Percentiles rank a stretch among this genome's conserved stretches.
phyloP scores from a whole-genome alignment of 2,888 invertebrate genomes.

The Cantharis rufa region DNA sequence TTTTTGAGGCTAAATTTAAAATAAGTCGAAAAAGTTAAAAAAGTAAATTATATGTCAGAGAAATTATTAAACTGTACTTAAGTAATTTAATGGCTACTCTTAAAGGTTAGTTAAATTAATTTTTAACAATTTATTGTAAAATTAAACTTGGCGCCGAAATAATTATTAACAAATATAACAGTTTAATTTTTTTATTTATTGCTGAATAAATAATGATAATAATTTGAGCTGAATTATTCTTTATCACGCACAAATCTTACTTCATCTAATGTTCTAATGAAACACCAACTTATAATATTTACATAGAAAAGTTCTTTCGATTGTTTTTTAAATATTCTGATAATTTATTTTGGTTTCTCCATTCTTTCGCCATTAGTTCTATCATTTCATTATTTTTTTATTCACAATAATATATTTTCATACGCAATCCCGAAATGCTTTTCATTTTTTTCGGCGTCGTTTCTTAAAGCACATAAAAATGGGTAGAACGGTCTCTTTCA shows the following conservation, averaged over 20 bases:
- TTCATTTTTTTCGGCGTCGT: not conserved
- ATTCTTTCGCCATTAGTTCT: not conserved
- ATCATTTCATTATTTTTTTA: not conserved
- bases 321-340: not conserved
- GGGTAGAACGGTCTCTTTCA: not conserved
- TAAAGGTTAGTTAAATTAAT: constrained; percentile 1
- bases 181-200: not conserved
- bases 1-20: not conserved
- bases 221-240: not conserved
- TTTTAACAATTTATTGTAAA: not conserved
- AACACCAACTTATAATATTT: not conserved
- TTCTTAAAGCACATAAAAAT: not conserved
- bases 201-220: not conserved
- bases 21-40: not conserved
- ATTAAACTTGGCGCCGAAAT: not conserved
- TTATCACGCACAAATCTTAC: not conserved
- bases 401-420: not conserved
- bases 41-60: not conserved
- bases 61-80: not conserved
- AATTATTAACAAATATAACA: not conserved
- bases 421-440: not conserved
- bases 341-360: not conserved
- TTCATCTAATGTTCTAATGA: not conserved
- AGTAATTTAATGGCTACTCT: not conserved
- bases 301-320: not conserved